A percentile compares a stretch with the other conserved stretches of the same genome.
Evolutionary conservation across 2,888 invertebrate species (phyloP).

Genomic region (Archaeoteleia sp.): DNA sequence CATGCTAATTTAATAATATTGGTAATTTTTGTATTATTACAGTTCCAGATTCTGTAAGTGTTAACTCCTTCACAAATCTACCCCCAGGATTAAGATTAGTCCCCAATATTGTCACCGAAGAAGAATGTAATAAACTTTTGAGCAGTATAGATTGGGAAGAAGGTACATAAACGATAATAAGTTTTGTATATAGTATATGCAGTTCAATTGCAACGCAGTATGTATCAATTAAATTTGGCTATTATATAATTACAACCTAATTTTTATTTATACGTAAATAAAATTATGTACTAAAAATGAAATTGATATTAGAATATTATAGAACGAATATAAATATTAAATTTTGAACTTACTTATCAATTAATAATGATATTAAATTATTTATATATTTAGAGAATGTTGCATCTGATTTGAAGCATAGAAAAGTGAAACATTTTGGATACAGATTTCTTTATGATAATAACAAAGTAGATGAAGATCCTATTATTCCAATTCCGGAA

Average conservation of each 20-base stretch:
- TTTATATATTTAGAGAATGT: constrained; percentile 37
- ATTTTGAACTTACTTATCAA: no score
- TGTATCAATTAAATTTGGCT: no score
- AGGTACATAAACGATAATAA: constrained; percentile 50
- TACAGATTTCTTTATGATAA: constrained; percentile 92
- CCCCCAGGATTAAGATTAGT: constrained; percentile 85
- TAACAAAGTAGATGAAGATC: constrained; percentile 87
- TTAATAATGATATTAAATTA: background rate
- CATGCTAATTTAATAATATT: no score
- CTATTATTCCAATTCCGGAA: constrained; percentile 83
- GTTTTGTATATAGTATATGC: no score
- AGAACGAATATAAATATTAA: no score
- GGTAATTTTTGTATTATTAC: no score
- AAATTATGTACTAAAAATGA: constrained; percentile 4
- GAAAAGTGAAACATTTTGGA: constrained; percentile 93
- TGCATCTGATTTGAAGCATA: constrained; percentile 81
- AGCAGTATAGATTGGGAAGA: constrained; percentile 77
- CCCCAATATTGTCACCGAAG: constrained; percentile 82
- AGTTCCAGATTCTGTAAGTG: constrained; percentile 70
- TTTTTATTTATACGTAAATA: no score
- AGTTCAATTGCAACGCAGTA: no score
- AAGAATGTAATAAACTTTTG: constrained; percentile 81
- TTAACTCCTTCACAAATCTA: constrained; percentile 55
- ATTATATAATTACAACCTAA: no score
- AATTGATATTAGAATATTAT: no score